phyloP scores from a whole-genome alignment of 2,113 vertebrate genomes.

The Macaca nemestrina region DNA sequence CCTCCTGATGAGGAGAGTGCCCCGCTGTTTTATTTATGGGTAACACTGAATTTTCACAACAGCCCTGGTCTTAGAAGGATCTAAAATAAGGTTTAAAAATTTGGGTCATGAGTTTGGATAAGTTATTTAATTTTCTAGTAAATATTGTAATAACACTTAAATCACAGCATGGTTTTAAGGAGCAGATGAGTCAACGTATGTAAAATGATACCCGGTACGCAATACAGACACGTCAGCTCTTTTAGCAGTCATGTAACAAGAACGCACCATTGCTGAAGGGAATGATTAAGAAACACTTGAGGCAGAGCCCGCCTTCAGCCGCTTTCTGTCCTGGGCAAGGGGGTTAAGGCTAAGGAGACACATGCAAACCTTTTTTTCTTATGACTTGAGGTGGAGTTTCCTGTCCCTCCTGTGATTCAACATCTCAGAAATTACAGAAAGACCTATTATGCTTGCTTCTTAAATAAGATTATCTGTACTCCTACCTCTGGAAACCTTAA shows the following conservation, averaged over 20 bases:
- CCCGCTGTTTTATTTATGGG: fast-evolving
- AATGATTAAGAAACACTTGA: fast-evolving
- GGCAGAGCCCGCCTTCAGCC: fast-evolving
- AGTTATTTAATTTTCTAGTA: not conserved
- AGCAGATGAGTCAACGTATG: not conserved
- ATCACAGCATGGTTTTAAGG: not conserved
- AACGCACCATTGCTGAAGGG: fast-evolving
- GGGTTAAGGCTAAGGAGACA: too few relatives aligned
- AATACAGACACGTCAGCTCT: fast-evolving
- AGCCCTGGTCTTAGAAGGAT: not conserved
- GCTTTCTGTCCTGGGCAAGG: not conserved
- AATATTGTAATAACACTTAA: not conserved
- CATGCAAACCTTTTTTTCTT: not conserved
- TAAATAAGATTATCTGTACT: not conserved
- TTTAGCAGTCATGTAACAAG: fast-evolving
- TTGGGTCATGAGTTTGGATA: not conserved
- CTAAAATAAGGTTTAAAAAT: not conserved
- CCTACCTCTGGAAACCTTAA: not conserved
- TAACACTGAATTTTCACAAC: not conserved
- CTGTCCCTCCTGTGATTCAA: fast-evolving
- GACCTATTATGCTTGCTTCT: not conserved
- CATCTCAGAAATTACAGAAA: not conserved
- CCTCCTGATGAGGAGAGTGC: fast-evolving
- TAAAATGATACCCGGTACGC: not conserved
- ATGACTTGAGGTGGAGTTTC: fast-evolving